Evolutionary conservation across 2,888 invertebrate genomes (phyloP).

Genomic region (Dryobotodes eremita): DNA sequence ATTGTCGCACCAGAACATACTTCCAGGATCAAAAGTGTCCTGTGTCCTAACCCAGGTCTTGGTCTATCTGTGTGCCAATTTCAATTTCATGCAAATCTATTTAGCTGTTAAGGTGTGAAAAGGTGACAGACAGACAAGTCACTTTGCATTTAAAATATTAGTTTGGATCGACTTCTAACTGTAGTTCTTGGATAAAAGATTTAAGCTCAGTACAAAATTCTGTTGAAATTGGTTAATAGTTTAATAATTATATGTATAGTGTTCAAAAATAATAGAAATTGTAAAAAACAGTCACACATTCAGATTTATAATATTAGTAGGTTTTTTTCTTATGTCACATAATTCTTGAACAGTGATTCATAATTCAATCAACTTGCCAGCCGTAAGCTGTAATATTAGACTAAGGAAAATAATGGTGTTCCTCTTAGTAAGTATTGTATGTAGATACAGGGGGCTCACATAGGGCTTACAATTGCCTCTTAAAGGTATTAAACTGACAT

Average conservation of each 20-base stretch:
- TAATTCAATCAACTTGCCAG: conserved; percentile 5
- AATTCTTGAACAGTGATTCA: conserved; percentile 20
- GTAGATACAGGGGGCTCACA: conserved; percentile 12
- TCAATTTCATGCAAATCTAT: not conserved
- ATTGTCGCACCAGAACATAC: not conserved
- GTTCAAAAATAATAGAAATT: not conserved
- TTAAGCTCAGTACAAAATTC: not conserved
- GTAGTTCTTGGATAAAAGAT: not conserved
- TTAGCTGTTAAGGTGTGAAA: not conserved
- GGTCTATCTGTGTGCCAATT: not conserved
- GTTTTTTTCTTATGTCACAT: not conserved
- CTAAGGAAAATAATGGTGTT: conserved; percentile 30
- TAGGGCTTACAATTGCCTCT: not conserved
- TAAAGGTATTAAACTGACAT: not conserved
- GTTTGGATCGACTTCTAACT: not conserved
- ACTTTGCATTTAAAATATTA: not conserved
- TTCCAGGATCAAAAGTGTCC: not conserved
- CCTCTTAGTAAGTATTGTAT: not conserved
- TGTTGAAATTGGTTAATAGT: not conserved
- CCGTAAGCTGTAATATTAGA: not conserved
- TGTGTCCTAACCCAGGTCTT: not conserved
- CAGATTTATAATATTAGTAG: not conserved
- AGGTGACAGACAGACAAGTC: not conserved
- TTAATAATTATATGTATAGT: not conserved
- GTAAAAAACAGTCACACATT: not conserved